Conservation (phyloP, 2,113 vertebrate genomes). For the Neomonachus schauinslandi region DNA sequence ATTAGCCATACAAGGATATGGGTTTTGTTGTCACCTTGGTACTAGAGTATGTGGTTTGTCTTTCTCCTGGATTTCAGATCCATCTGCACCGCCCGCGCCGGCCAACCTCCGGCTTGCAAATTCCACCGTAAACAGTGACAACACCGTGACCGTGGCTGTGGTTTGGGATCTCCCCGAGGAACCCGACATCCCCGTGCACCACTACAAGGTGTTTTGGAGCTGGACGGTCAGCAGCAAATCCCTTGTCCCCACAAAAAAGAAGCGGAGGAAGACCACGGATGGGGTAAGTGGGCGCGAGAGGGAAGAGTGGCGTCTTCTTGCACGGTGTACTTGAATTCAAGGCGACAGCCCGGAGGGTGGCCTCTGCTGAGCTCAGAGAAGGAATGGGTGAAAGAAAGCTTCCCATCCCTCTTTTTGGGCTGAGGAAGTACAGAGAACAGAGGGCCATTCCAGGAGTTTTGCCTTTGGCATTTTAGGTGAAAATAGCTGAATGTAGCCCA, state of each 20-base stretch:
- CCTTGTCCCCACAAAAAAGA: slow-evolving; percentile 93
- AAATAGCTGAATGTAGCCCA: fast-evolving
- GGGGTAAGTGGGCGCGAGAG: slow-evolving; percentile 86
- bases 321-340: fast-evolving
- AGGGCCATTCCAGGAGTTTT: fast-evolving
- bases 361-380: fast-evolving
- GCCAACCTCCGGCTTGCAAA: slow-evolving; percentile 90
- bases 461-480: neutral
- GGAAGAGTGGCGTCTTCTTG: fast-evolving
- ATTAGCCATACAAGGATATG: fast-evolving
- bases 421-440: fast-evolving
- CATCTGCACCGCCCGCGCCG: slow-evolving; percentile 91
- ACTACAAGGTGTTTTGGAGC: slow-evolving; percentile 97
- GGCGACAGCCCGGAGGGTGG: fast-evolving
- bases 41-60: fast-evolving
- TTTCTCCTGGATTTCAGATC: slow-evolving; percentile 87
- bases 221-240: slow-evolving; percentile 91
- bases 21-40: fast-evolving
- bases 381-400: fast-evolving
- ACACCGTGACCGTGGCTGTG: slow-evolving; percentile 87
- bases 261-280: slow-evolving; percentile 92
- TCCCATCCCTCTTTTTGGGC: fast-evolving
- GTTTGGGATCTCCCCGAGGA: slow-evolving; percentile 93
- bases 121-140: slow-evolving; percentile 87
- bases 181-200: slow-evolving; percentile 94